phyloP scores from a whole-genome alignment of 2,797 vertebrate species.

The Chaunax sp. region DNA sequence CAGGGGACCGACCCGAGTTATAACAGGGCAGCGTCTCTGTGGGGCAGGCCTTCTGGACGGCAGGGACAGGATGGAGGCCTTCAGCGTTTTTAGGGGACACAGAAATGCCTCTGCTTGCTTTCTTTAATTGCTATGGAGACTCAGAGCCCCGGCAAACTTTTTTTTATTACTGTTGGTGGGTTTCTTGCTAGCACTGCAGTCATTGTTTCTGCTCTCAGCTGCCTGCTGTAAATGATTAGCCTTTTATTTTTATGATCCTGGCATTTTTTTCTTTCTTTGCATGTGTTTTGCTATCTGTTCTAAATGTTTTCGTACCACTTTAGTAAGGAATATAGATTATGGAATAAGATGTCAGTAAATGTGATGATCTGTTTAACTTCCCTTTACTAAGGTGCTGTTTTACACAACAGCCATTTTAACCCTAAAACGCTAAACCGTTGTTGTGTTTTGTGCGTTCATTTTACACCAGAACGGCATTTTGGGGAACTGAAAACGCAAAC shows the following conservation, averaged over 20 bases:
- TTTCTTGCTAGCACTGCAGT: slow-evolving; percentile 18
- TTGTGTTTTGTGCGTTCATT: too few relatives aligned
- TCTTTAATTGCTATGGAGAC: slow-evolving; percentile 19
- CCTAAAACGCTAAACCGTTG: too few relatives aligned
- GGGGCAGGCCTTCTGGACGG: slow-evolving; percentile 30
- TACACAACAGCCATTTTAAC: too few relatives aligned
- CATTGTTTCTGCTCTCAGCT: slow-evolving; percentile 10
- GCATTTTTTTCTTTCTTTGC: slow-evolving; percentile 11
- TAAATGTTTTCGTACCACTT: background rate
- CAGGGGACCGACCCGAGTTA: slow-evolving; percentile 29
- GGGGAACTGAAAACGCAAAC: too few relatives aligned
- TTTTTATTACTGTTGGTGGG: slow-evolving; percentile 24
- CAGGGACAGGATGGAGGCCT: slow-evolving; percentile 19
- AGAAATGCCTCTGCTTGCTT: slow-evolving; percentile 16
- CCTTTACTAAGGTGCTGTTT: too few relatives aligned
- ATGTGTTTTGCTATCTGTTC: background rate
- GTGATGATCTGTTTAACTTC: slow-evolving; percentile 1
- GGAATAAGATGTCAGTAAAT: background rate
- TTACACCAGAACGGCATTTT: too few relatives aligned
- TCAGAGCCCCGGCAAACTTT: background rate
- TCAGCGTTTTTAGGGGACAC: slow-evolving; percentile 16
- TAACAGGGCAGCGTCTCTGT: slow-evolving; percentile 43
- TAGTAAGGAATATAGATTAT: background rate
- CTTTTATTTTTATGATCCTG: background rate
- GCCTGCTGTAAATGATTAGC: slow-evolving; percentile 30